Percentiles rank a stretch among this genome's conserved stretches.
phyloP scores from a whole-genome alignment of 2,888 invertebrate species.

The Drosophila algonquin region DNA sequence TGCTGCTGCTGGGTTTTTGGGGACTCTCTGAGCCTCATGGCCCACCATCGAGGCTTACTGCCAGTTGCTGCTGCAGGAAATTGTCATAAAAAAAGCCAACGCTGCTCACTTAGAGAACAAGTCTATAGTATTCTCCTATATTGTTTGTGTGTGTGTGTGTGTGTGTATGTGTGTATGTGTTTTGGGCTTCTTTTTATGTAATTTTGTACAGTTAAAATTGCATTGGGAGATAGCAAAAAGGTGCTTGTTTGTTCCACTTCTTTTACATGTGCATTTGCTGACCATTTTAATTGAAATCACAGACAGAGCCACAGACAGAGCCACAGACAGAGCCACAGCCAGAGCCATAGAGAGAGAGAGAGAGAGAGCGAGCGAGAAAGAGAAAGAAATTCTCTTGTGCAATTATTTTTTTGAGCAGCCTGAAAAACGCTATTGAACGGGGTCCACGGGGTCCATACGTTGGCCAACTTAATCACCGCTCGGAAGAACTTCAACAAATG shows the following conservation, averaged over 20 bases:
- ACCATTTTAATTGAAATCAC: slow-evolving; percentile 76
- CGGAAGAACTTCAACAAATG: slow-evolving; percentile 69
- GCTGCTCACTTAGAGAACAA: slow-evolving; percentile 13
- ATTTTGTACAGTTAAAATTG: slow-evolving; percentile 52
- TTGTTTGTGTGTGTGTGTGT: background rate
- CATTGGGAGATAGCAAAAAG: slow-evolving; percentile 18
- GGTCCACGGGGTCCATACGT: slow-evolving; percentile 55
- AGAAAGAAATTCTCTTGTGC: slow-evolving; percentile 46
- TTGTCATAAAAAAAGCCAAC: slow-evolving; percentile 67
- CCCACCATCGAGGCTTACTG: slow-evolving; percentile 1
- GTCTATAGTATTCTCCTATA: background rate
- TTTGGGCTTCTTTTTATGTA: slow-evolving; percentile 41
- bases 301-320: slow-evolving; percentile 31
- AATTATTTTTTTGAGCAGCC: slow-evolving; percentile 59
- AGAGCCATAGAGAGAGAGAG: slow-evolving; percentile 36
- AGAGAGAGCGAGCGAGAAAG: slow-evolving; percentile 21
- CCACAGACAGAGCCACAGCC: slow-evolving; percentile 1
- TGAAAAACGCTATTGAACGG: slow-evolving; percentile 51
- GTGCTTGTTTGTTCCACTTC: slow-evolving; percentile 24
- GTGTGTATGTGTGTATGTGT: background rate
- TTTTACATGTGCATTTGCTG: slow-evolving; percentile 56
- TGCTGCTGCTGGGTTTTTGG: slow-evolving; percentile 26
- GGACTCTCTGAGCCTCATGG: background rate
- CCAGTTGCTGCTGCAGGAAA: slow-evolving; percentile 63
- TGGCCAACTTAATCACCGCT: slow-evolving; percentile 73